Percentiles rank a stretch among this genome's conserved stretches.
phyloP scores from a whole-genome alignment of 2,888 invertebrate genomes.

The Stictocephala bisonia region DNA sequence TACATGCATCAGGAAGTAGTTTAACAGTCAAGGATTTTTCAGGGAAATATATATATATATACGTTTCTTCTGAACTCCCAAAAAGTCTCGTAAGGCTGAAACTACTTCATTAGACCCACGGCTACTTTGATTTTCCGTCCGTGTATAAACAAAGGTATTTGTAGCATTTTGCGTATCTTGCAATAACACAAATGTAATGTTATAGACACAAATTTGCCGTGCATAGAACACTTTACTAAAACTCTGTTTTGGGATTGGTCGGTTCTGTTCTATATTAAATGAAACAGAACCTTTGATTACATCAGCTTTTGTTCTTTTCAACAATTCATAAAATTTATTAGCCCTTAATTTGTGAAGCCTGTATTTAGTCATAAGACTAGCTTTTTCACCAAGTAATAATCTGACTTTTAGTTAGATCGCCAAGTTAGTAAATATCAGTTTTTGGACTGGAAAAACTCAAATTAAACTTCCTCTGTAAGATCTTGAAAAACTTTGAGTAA shows the following conservation, averaged over 20 bases:
- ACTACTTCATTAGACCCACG: constrained; percentile 21
- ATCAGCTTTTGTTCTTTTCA: constrained; percentile 1
- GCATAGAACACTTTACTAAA: constrained; percentile 42
- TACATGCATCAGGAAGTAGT: constrained; percentile 39
- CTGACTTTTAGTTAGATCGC: constrained; percentile 33
- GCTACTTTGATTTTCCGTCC: constrained; percentile 30
- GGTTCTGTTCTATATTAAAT: constrained; percentile 43
- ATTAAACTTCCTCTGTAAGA: constrained; percentile 34
- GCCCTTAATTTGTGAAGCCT: constrained; percentile 35
- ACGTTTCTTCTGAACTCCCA: no score
- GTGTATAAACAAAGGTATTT: constrained; percentile 35
- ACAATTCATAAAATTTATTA: constrained; percentile 40
- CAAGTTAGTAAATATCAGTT: constrained; percentile 40
- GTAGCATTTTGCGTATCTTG: neutral
- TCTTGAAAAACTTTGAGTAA: constrained; percentile 40
- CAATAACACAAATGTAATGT: constrained; percentile 32
- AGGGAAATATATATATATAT: neutral
- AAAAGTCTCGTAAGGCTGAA: constrained; percentile 27
- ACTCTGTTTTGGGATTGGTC: constrained; percentile 38
- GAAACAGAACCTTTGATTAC: constrained; percentile 31
- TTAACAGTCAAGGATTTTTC: constrained; percentile 21
- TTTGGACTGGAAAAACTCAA: constrained; percentile 38
- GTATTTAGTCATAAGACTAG: constrained; percentile 18
- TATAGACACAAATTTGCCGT: constrained; percentile 37
- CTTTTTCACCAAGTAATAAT: constrained; percentile 18